Base-by-base conservation (phyloP, 2,888 invertebrate species). In the Diaphora mendica region DNA sequence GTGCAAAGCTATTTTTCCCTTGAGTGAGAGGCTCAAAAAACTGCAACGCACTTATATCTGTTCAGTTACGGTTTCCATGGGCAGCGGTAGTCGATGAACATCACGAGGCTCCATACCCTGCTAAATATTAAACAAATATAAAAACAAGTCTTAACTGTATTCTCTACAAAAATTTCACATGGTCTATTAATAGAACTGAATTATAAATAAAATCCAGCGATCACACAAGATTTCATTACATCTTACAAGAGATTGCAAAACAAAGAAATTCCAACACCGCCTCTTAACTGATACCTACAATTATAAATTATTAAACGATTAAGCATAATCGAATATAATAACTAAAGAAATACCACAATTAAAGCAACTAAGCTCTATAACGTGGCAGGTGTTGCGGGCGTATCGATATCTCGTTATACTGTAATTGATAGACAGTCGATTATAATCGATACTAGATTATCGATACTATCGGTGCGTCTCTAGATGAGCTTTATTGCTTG, bases 381-480 rank as follows among this genome's bases (percentile, higher is more conserved):
- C 78, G 72, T 48, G 74, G 82, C 90, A 90, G 89, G 90, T 90
- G 89, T 87, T 89, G 84, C 87, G 85, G 87, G 90, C 85, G 87
- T 89, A 85, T 88, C 88, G 89, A 89, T 89, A 86, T 84, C 86
- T 81, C 78, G 87, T 86, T 89, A 90, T 89, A 90, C 85, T 87
- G 85, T 86, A 88, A 91, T 87, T 86, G 90, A 90, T 88, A 67
- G 74, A 68, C 68, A 80, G 74, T 85, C 73, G 79, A 78, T 83
- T 87, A 59, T 86, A 88, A 90, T 88, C 64, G 73, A 69, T 71
- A 79, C 75, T 85, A 74, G 80, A 70, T 44, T 51, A 5, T 70
- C 62, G 81, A 79, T 83, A 75, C 65, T 74, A 83, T 84, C 85
- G 84, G 83, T 81, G 76, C 81, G 81, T 82, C 86, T 83, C 88